These are phyloP conservation scores for Phaethon lepturus DNA, from an alignment of 2,113 vertebrate species.

Conservation along the genomic window DNA sequence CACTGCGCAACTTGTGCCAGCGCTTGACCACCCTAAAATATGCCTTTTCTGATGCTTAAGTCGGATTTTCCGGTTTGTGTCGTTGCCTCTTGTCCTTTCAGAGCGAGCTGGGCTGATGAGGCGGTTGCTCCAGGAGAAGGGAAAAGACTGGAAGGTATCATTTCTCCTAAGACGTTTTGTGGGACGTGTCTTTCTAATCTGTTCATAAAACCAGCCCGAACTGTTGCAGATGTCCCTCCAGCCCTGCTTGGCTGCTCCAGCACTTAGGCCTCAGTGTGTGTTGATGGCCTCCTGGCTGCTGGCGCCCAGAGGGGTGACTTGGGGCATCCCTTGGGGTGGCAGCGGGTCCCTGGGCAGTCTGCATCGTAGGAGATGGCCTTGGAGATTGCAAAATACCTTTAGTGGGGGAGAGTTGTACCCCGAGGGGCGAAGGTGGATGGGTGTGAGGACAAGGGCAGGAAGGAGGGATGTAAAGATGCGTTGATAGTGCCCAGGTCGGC, in stretches of 20 bases:
- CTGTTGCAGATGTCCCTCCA: fast-evolving
- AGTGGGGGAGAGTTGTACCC: not conserved
- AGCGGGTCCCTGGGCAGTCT: not conserved
- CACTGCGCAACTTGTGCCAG: not conserved
- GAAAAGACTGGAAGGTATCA: fast-evolving
- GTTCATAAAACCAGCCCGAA: not conserved
- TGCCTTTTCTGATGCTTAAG: not conserved
- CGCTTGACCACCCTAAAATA: no score
- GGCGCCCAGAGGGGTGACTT: not conserved
- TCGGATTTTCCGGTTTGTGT: fast-evolving
- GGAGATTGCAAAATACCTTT: not conserved
- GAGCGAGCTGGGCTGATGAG: fast-evolving
- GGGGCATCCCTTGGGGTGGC: not conserved
- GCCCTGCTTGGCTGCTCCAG: fast-evolving
- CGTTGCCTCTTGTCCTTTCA: not conserved
- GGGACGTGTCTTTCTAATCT: fast-evolving
- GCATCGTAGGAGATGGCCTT: fast-evolving
- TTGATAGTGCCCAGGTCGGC: not conserved
- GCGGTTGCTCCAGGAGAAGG: not conserved
- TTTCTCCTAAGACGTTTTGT: fast-evolving
- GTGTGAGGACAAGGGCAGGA: not conserved
- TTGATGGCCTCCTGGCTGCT: fast-evolving
- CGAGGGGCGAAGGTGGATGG: fast-evolving
- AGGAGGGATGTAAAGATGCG: fast-evolving
- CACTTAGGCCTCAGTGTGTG: fast-evolving